Percentiles rank a stretch among this genome's conserved stretches.
Conservation (phyloP, 1,140 invertebrate genomes). For the Drosophila simulans region DNA sequence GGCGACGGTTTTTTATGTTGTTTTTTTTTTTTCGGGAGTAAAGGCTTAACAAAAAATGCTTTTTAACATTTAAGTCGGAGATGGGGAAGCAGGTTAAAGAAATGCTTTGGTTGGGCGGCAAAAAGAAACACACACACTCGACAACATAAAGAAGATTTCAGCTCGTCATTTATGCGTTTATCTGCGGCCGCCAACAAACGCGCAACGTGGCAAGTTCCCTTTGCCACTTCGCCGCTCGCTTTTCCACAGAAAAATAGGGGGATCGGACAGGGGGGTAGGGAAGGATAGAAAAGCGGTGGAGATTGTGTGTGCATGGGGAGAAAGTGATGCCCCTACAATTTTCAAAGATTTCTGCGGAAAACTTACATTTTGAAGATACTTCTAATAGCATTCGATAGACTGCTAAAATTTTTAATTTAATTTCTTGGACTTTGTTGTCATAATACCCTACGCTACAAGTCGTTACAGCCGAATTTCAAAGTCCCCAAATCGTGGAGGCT, state of each 20-base stretch:
- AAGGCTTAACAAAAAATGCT: slow-evolving; percentile 81
- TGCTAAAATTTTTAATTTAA: not conserved
- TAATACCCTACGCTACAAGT: not conserved
- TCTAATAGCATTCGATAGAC: not conserved
- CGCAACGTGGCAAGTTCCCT: slow-evolving; percentile 62
- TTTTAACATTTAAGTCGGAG: slow-evolving; percentile 56
- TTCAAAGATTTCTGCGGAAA: too few species aligned
- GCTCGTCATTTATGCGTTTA: slow-evolving; percentile 83
- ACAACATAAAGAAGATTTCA: slow-evolving; percentile 72
- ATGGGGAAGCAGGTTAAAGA: slow-evolving; percentile 18
- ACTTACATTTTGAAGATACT: not conserved
- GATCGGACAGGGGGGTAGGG: not conserved
- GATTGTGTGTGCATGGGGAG: not conserved
- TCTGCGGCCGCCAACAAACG: slow-evolving; percentile 72
- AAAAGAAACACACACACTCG: slow-evolving; percentile 8
- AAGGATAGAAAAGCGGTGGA: not conserved
- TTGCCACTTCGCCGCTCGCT: slow-evolving; percentile 28
- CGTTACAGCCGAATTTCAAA: not conserved
- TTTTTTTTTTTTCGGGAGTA: slow-evolving; percentile 29
- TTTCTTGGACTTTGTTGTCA: not conserved
- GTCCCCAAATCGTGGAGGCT: not conserved
- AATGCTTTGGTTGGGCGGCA: slow-evolving; percentile 38
- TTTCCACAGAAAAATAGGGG: slow-evolving; percentile 1
- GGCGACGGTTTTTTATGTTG: slow-evolving; percentile 19
- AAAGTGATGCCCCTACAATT: slow-evolving; percentile 1